Conservation (phyloP, 1,140 invertebrate genomes). For the Propsilocerus akamusi region DNA sequence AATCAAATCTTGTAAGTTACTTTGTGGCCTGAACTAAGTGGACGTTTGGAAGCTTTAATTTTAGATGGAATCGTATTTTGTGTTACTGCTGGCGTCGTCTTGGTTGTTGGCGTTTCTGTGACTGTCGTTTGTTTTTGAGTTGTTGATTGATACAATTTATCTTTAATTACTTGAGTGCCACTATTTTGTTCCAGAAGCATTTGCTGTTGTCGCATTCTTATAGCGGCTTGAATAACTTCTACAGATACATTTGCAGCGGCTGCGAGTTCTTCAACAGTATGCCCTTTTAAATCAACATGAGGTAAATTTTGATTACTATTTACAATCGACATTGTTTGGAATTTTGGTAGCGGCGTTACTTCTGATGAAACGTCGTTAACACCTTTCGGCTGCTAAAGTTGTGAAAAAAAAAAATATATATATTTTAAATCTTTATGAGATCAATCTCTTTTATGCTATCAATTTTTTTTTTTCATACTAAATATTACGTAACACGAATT, state of each 20-base stretch:
- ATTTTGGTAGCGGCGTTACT: conserved; percentile 20
- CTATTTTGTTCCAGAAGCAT: conserved; percentile 18
- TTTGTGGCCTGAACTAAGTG: conserved; percentile 14
- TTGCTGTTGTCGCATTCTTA: conserved; percentile 39
- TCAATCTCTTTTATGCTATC: too few species aligned
- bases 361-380: too few species aligned
- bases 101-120: conserved; percentile 10
- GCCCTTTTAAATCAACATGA: background rate
- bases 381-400: too few species aligned
- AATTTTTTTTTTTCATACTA: too few species aligned
- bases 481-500: too few species aligned
- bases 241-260: conserved; percentile 44
- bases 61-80: conserved; percentile 27
- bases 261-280: background rate
- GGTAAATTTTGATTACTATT: background rate
- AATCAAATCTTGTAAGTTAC: too few species aligned
- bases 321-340: conserved; percentile 15
- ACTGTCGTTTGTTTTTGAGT: conserved; percentile 4
- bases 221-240: conserved; percentile 42
- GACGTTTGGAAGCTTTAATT: conserved; percentile 17
- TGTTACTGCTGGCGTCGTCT: conserved; percentile 22
- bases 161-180: conserved; percentile 4
- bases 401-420: conserved; percentile 22
- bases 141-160: background rate
- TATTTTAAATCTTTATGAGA: too few species aligned